These are phyloP conservation scores for Calcarius lapponicus DNA, from an alignment of 2,797 vertebrate genomes.

Conservation along the genomic window DNA sequence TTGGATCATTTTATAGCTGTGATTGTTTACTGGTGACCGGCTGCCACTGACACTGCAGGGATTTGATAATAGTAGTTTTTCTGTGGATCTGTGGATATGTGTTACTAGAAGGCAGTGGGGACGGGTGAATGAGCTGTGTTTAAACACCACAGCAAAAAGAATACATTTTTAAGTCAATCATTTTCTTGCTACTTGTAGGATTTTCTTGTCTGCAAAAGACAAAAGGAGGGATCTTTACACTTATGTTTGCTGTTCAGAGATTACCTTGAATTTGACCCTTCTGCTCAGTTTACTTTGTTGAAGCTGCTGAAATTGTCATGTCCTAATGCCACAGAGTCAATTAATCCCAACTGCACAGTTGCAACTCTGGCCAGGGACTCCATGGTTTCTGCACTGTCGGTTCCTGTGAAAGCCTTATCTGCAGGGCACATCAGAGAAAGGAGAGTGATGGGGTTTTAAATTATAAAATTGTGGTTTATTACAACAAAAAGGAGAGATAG, in stretches of 20 bases:
- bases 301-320: neutral
- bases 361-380: neutral
- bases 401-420: slow-evolving; percentile 10
- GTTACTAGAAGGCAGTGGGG: neutral
- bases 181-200: slow-evolving; percentile 4
- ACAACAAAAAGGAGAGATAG: neutral
- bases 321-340: neutral
- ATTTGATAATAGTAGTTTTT: slow-evolving; percentile 38
- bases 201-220: neutral
- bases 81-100: neutral
- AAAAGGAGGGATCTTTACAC: neutral
- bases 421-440: slow-evolving; percentile 4
- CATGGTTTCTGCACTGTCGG: slow-evolving; percentile 4
- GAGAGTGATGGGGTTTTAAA: neutral
- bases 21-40: slow-evolving; percentile 68
- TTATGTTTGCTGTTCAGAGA: neutral
- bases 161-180: neutral
- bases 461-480: slow-evolving; percentile 2
- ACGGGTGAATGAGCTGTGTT: neutral
- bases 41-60: slow-evolving; percentile 42
- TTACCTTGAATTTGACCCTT: slow-evolving; percentile 57
- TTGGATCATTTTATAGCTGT: slow-evolving; percentile 65
- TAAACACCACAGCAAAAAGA: neutral
- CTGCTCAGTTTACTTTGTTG: slow-evolving; percentile 14
- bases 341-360: neutral